Conservation (phyloP, 2,797 vertebrate genomes). For the Tarsius wallacei region DNA sequence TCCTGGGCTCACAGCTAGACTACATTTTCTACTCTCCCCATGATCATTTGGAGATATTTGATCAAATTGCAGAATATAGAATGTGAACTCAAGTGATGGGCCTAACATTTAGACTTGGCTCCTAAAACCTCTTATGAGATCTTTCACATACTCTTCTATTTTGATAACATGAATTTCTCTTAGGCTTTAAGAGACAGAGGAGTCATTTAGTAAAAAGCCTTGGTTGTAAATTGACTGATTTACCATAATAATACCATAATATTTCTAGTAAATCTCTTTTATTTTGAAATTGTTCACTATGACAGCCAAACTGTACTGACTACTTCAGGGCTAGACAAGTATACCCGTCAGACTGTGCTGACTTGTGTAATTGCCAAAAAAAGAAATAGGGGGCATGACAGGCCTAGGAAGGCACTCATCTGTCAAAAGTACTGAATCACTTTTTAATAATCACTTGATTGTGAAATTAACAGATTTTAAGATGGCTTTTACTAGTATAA, state of each 20-base stretch:
- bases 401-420: not conserved
- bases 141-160: not conserved
- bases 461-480: constrained; percentile 12
- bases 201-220: not conserved
- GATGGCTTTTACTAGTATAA: not conserved
- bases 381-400: not conserved
- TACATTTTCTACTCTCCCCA: not conserved
- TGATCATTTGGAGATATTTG: not conserved
- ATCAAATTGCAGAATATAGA: not conserved
- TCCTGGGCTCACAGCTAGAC: not conserved
- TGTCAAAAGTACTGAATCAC: constrained; percentile 1
- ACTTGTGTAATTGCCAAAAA: not conserved
- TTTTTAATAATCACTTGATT: constrained; percentile 25
- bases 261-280: not conserved
- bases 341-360: not conserved
- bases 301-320: not conserved
- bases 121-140: not conserved
- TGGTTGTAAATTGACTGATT: not conserved
- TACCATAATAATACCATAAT: not conserved
- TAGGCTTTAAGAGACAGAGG: not conserved
- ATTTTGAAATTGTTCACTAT: constrained; percentile 17
- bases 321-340: not conserved
- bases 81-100: not conserved
- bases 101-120: not conserved
- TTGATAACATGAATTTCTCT: not conserved